Evolutionary conservation across 2,113 vertebrate species (phyloP), one percentile per base, ranked within the genome.

Genomic region (Cinclus mexicanus): DNA sequence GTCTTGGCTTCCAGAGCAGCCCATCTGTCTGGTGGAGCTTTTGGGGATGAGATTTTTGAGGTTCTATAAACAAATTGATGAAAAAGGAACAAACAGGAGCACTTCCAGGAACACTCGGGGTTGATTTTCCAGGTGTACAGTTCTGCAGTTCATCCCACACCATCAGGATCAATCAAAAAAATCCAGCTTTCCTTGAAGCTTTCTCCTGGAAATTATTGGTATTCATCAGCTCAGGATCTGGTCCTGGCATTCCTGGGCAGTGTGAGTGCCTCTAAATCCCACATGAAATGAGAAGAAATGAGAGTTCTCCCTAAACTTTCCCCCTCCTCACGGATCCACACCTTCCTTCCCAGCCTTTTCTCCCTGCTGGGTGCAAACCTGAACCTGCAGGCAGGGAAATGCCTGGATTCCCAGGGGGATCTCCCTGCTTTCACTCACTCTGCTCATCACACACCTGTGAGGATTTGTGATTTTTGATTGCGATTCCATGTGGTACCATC

Each of bases 281-380:
- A 11, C 28, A 3, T 2, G 29, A 16, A 25, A 49, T 3, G 12
- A 50, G 21, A 21, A 79, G 11, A 61, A 11, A 35, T 25, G 24
- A 41, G 33, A 56, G 35, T 10, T 44, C 11, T 49, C 44, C 9
- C 37, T 47, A 6, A 60, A 24, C 10, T 59, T 28, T 5, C 39
- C 21, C 13, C 23, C 26, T 71, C 39, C 33, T 39, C 21, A 0
- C 0, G 2, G 71, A 9, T 18, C 3, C 14, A 3, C 7, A 14
- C 5, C 10, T 78, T 11, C 37, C 50, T 53, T 8, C 46, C 35
- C 25, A 14, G 35, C 14, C 63, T 67, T 13, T 33, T 16, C 44
- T 31, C 47, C 24, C n/a, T 24, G 33, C 8, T 22, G 52, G 69
- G 4, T 33, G 47, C 52, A 67, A 70, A 61, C 31, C 72, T 35